Base-by-base conservation (phyloP, 2,888 invertebrate species). In the Panzeria rudis region DNA sequence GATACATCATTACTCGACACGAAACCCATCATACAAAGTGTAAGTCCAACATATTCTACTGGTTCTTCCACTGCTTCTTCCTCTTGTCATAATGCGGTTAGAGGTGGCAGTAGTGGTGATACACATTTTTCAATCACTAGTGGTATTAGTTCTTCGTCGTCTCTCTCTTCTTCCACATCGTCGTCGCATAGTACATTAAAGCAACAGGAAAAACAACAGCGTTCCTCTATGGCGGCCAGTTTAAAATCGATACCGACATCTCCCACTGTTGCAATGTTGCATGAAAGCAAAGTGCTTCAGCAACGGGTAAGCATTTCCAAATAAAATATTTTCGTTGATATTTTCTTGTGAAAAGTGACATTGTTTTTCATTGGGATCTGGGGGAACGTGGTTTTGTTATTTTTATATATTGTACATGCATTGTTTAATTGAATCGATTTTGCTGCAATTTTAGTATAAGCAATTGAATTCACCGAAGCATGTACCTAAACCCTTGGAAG, bases 271-370 rank as follows among this genome's bases (percentile, higher is more conserved):
- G 89, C 89, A 38, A 91, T 88, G 83, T 87, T 92, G 87, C 90
- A 91, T 84, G 91, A 95, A 92, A 94, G 95, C 91, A 94, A 94
- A 93, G 94, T 96, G 93, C 95, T 97, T 92, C 97, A 96, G 93
- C 96, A 96, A 94, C 95, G 97, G 97, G 97, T 97, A 96, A 97
- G 96, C 95, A 94, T 72, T 61, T 77, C 38, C 62, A 81, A 73
- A 61, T 76, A 6, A 54, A 69, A 69, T 69, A 69, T 82, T 62
- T 75, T 81, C 61, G 68, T 75, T 41, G 72, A 80, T 81, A 50
- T 77, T 73, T 83, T 38, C 35, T 73, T 73, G 47, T 80, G 50
- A 64, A 61, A 52, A 25, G 44, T 68, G 38, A 44, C 54, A 44
- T 73, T 62, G 61, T 79, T 52, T 71, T 69, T 54, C 2, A n/a